phyloP scores from a whole-genome alignment of 2,888 invertebrate genomes.

The Steinernema scapterisci region DNA sequence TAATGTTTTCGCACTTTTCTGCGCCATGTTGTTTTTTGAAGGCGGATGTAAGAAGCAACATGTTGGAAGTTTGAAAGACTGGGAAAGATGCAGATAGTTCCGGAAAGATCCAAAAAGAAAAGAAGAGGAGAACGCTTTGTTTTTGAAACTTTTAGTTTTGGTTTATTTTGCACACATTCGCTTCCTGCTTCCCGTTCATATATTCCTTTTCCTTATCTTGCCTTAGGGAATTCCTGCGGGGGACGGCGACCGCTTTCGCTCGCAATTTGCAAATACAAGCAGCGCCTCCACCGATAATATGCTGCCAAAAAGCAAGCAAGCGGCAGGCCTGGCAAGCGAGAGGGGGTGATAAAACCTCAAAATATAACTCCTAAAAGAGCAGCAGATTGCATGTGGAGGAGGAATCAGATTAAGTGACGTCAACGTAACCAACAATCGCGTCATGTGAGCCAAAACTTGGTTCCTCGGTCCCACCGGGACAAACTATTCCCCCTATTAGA shows the following conservation, averaged over 20 bases:
- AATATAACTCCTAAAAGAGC: neutral
- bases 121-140: too few relatives aligned
- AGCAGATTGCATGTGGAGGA: neutral
- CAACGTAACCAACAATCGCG: neutral
- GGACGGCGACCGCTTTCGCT: neutral
- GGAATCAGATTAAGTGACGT: conserved; percentile 31
- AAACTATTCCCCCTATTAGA: neutral
- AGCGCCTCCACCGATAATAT: neutral
- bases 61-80: too few relatives aligned
- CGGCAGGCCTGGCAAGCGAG: too few relatives aligned
- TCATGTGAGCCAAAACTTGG: conserved; percentile 8
- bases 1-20: too few relatives aligned
- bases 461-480: neutral
- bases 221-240: conserved; percentile 13
- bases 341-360: neutral
- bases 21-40: too few relatives aligned
- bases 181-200: conserved; percentile 8
- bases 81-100: too few relatives aligned
- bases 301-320: too few relatives aligned
- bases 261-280: conserved; percentile 17
- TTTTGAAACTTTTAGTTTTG: too few relatives aligned
- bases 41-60: too few relatives aligned
- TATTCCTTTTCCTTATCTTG: conserved; percentile 23
- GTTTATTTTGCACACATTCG: conserved; percentile 7
- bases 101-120: too few relatives aligned